Percentiles rank a stretch among this genome's conserved stretches.
These are phyloP conservation scores for Chesias legatella DNA, from an alignment of 2,888 invertebrate species.

Conservation along the genomic window DNA sequence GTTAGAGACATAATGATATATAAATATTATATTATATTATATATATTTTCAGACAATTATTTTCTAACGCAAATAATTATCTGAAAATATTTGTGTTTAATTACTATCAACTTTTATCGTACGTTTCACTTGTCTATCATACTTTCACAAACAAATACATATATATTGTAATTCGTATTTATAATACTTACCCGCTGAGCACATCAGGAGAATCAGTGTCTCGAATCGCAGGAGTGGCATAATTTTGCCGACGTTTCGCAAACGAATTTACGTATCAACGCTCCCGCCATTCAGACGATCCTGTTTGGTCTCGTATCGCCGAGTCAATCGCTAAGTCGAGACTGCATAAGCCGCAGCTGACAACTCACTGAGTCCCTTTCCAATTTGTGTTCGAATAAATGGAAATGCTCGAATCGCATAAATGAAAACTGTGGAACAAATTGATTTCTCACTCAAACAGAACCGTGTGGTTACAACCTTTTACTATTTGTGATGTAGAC, in stretches of 20 bases:
- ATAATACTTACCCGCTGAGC: no score
- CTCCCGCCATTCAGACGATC: constrained; percentile 37
- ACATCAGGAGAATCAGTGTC: constrained; percentile 3
- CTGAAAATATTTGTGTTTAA: no score
- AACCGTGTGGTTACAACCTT: constrained; percentile 52
- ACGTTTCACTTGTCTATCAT: no score
- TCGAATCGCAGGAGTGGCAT: constrained; percentile 26
- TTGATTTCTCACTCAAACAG: constrained; percentile 77
- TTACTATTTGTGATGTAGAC: constrained; percentile 41
- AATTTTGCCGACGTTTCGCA: constrained; percentile 26
- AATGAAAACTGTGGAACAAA: constrained; percentile 76
- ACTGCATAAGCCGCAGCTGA: constrained; percentile 74
- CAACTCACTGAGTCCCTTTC: constrained; percentile 73
- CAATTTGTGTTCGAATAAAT: constrained; percentile 77
- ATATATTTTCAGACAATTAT: no score
- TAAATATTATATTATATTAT: no score
- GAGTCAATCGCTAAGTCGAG: constrained; percentile 51
- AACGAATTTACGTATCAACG: constrained; percentile 35
- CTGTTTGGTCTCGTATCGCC: constrained; percentile 39
- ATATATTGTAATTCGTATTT: no score
- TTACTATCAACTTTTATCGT: no score
- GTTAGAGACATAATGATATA: no score
- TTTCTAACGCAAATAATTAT: no score
- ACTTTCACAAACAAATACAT: no score
- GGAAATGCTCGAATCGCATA: constrained; percentile 71